A percentile compares a stretch with the other conserved stretches of the same genome.
Evolutionary conservation across 1,140 invertebrate genomes (phyloP).

Genomic region (Aphaenogaster ashmeadi): DNA sequence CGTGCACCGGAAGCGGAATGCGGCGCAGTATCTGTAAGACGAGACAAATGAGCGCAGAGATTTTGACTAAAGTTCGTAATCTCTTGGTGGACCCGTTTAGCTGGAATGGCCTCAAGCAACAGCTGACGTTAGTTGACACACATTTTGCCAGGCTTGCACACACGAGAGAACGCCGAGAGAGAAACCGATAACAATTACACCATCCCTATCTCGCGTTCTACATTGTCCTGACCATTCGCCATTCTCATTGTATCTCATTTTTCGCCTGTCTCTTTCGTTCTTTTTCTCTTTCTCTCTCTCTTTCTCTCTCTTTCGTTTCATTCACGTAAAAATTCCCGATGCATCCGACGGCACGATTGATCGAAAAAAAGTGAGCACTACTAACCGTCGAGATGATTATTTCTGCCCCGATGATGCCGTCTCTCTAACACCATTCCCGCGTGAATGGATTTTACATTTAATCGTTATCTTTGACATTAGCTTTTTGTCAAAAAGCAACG

Average conservation of each 20-base stretch:
- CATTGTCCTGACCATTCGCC: constrained; percentile 60
- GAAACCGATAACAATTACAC: constrained; percentile 74
- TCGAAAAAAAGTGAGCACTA: constrained; percentile 27
- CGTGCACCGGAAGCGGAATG: constrained; percentile 58
- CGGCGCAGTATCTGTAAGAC: constrained; percentile 45
- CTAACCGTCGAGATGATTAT: constrained; percentile 48
- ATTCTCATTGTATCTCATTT: constrained; percentile 48
- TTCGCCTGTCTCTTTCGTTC: not conserved
- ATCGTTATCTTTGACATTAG: constrained; percentile 16
- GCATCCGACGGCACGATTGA: constrained; percentile 34
- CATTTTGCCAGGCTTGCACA: constrained; percentile 72
- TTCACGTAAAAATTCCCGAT: constrained; percentile 50
- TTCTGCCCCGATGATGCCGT: constrained; percentile 28
- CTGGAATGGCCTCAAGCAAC: constrained; percentile 87
- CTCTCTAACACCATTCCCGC: constrained; percentile 18
- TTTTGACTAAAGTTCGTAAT: constrained; percentile 73
- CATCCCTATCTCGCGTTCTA: constrained; percentile 66
- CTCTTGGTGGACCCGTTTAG: constrained; percentile 78
- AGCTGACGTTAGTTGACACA: constrained; percentile 85
- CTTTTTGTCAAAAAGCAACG: constrained; percentile 23
- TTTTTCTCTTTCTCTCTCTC: not conserved
- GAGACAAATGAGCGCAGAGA: constrained; percentile 59
- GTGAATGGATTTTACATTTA: constrained; percentile 21
- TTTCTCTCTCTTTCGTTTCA: constrained; percentile 11
- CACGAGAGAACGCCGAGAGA: constrained; percentile 61